Base-by-base conservation (phyloP, 2,797 vertebrate genomes). In the Oreochromis mossambicus region DNA sequence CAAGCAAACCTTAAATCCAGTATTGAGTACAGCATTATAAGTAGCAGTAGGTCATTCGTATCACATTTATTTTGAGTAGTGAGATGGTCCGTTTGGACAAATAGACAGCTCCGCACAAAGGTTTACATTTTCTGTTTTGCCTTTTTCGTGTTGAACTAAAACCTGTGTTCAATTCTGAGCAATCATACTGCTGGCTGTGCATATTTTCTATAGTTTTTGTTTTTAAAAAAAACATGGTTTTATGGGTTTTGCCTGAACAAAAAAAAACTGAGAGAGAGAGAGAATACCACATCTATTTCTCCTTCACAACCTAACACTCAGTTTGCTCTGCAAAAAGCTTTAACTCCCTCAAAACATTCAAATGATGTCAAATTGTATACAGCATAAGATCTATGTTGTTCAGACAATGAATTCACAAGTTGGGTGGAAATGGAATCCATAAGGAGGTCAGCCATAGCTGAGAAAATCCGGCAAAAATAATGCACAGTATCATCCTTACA, bases 341-440 rank as follows among this genome's bases (percentile, higher is more conserved):
- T 55, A 41, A 1, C 50, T 46, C 26, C 32, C 8, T 17, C 52
- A 46, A 36, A 75, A 46, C 13, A 36, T 17, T 50, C 12, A 17
- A 43, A 24, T 24, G 8, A 19, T 73, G 68, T 29, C 68, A 48
- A 12, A 0, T 73, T 73, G 24, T 48, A 48, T 48, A 19, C 15
- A 70, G 24, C 41, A 17, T 46, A 46, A 75, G 24, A 8, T 48
- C 7, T 50, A 48, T 3, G 3, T 48, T 73, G 6, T 5, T 11
- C 66, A 46, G 21, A 46, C 66, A 70, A 70, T 70, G 5, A 70
- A 26, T 70, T 70, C 21, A 70, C 21, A 70, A 46, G 38, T 26
- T 24, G 43, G 17, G 17, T 48, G 4, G 26, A 32, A 50, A 50
- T 75, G 0, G 10, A 32, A 75, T 75, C 26, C 15, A 32, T 75